Conservation (phyloP, 2,113 vertebrate species). For the Cariama cristata region DNA sequence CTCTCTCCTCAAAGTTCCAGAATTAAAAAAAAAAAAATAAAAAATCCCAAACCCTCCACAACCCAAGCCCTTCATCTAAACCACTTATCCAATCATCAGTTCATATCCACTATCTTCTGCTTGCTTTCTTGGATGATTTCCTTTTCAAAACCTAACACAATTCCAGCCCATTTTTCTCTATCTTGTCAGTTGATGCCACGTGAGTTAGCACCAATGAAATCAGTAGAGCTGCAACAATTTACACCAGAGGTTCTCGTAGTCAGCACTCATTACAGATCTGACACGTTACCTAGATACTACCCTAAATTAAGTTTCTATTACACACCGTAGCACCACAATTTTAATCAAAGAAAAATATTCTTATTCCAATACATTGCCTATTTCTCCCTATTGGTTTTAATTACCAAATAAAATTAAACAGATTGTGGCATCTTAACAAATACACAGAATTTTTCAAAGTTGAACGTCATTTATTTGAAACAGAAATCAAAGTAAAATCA, state of each 20-base stretch:
- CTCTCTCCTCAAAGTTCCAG: background rate
- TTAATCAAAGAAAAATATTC: background rate
- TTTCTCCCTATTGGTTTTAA: background rate
- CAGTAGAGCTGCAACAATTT: background rate
- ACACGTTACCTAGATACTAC: background rate
- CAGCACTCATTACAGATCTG: background rate
- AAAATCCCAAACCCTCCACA: background rate
- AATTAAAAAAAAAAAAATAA: background rate
- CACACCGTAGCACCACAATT: background rate
- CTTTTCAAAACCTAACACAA: background rate
- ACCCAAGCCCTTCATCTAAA: background rate
- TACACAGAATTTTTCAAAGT: background rate
- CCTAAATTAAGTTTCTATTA: background rate
- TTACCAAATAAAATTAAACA: background rate
- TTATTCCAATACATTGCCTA: background rate
- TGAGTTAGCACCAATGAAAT: background rate
- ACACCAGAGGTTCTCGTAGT: background rate
- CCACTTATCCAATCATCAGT: background rate
- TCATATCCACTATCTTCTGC: background rate
- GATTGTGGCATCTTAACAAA: background rate
- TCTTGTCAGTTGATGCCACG: background rate
- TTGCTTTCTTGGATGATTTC: background rate
- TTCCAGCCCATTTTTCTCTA: background rate
- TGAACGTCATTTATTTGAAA: background rate
- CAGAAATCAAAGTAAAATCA: background rate